Conservation (phyloP, 2,888 invertebrate genomes). For the Latheticus oryzae region DNA sequence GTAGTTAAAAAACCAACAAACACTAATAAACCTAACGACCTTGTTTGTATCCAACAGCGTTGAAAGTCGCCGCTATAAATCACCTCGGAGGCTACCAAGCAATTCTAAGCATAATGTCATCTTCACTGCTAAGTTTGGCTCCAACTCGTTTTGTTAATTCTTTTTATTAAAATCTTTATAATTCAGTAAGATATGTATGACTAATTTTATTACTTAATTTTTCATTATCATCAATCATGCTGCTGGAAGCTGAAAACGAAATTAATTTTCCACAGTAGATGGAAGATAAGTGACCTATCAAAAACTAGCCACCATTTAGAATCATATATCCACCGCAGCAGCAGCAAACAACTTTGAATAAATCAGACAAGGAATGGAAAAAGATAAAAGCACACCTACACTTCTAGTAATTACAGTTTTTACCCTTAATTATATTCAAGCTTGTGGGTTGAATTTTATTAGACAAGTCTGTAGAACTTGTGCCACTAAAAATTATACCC, state of each 20-base stretch:
- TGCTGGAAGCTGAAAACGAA: constrained; percentile 11
- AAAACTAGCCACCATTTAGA: constrained; percentile 11
- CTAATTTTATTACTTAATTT: constrained; percentile 37
- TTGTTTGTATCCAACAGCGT: constrained; percentile 51
- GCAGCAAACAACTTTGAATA: neutral
- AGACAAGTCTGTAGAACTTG: constrained; percentile 15
- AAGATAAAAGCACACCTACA: constrained; percentile 17
- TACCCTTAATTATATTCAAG: constrained; percentile 19
- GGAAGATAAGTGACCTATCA: constrained; percentile 18
- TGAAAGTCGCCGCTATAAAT: constrained; percentile 51
- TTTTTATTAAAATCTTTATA: constrained; percentile 28
- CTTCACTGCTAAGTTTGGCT: constrained; percentile 39
- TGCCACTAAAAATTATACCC: constrained; percentile 19
- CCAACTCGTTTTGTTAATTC: constrained; percentile 7
- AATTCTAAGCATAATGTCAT: constrained; percentile 46
- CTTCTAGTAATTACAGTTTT: constrained; percentile 11
- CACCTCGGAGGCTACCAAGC: constrained; percentile 44
- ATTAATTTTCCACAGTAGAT: constrained; percentile 23
- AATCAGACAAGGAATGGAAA: neutral
- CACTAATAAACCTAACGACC: constrained; percentile 52
- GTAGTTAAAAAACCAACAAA: constrained; percentile 48
- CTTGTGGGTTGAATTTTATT: constrained; percentile 17
- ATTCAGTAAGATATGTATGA: constrained; percentile 25
- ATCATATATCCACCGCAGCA: neutral
- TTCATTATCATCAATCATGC: constrained; percentile 32